These are phyloP conservation scores for Zaprionus gabonicus DNA, from an alignment of 1,140 invertebrate species.

Conservation along the genomic window DNA sequence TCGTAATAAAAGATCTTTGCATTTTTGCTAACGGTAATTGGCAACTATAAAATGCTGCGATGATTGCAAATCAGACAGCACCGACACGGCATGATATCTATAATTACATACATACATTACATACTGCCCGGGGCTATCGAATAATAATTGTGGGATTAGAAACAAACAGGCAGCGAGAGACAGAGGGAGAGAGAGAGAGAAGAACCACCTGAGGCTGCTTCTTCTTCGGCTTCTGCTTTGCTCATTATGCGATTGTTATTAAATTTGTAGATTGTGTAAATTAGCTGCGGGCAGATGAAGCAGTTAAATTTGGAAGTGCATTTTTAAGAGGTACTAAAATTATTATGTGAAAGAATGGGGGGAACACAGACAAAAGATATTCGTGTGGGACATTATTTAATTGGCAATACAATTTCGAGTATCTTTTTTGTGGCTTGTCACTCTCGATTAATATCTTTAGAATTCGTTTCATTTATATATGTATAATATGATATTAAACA, in stretches of 20 bases:
- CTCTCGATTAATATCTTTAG: no score
- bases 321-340: not conserved
- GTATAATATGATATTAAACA: no score
- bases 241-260: not conserved
- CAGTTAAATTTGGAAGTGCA: not conserved
- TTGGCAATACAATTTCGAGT: not conserved
- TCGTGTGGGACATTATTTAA: not conserved
- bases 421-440: not conserved
- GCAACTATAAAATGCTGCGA: conserved; percentile 1
- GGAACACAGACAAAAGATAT: not conserved
- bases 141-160: conserved; percentile 2
- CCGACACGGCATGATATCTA: not conserved
- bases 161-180: not conserved
- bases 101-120: not conserved
- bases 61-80: not conserved
- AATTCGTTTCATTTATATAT: no score
- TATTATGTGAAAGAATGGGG: not conserved
- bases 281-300: not conserved
- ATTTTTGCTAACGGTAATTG: conserved; percentile 2
- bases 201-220: not conserved
- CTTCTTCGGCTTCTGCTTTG: not conserved
- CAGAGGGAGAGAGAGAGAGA: not conserved
- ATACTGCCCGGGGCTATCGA: not conserved
- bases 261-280: not conserved
- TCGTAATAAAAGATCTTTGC: conserved; percentile 11